Base-by-base conservation (phyloP, 92 coral and sea anemone species). In the Montipora capitata region DNA sequence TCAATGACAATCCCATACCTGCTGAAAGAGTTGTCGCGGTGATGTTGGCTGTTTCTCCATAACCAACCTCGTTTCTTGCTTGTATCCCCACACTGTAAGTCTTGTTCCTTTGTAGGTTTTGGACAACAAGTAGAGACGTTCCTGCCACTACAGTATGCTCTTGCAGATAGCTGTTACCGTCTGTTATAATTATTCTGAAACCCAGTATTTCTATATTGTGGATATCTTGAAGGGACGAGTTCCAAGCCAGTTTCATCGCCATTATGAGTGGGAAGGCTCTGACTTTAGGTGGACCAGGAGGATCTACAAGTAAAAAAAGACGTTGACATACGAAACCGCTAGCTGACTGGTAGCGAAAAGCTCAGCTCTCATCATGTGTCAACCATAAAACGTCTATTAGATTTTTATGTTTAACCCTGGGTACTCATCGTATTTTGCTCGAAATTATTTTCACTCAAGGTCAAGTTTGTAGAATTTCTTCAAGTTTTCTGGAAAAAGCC, bases 11-110 rank as follows among this genome's bases (percentile, higher is more conserved):
- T n/a, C 43, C 45, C 18, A 13, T 78, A 78, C 83, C 83, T 78
- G 41, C 18, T 17, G 14, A 15, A 43, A 62, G 72, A 78, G 83
- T 78, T 63, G 57, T 41, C 3, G 58, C 83, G 17, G 57, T 78
- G 72, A 78, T 10, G 17, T 63, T 78, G 12, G 83, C 62, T 0
- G 43, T 16, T 44, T n/a, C 43, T 18, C 83, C 83, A 38, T 41
- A 78, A 64, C 83, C 83, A 15, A 78, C 72, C 69, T 78, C 83
- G 51, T 78, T 78, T 64, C 83, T 63, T 18, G 72, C 83, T 39
- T 78, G 72, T 62, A 78, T 78, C 61, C 5, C 41, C 2, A 78
- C 72, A 20, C 8, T 17, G 58, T 62, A 78, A 4, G 83, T 62
- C 43, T 54, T 43, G 83, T 78, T 78, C 45, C 72, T 78, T 10